Conservation (phyloP, 53 echinoderm and acorn worm genomes). For the Patiria pectinifera region DNA sequence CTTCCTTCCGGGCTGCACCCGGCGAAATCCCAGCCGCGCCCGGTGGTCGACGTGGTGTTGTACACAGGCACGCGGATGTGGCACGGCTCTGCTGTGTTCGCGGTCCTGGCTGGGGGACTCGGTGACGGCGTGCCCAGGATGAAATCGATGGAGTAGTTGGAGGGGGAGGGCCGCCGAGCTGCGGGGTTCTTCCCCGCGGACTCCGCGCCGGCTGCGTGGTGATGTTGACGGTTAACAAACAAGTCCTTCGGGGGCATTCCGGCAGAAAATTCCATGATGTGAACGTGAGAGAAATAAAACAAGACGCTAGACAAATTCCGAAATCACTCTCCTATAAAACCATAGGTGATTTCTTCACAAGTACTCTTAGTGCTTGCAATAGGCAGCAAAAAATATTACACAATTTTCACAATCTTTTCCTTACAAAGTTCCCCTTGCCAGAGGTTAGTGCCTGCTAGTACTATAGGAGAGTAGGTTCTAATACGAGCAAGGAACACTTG, state of each 20-base stretch:
- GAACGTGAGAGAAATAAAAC: not conserved
- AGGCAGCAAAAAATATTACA: not conserved
- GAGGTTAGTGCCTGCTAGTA: too few species aligned
- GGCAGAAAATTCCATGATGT: not conserved
- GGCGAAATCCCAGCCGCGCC: not conserved
- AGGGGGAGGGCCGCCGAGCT: constrained; percentile 6
- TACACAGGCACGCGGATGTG: constrained; percentile 6
- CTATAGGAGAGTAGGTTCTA: not conserved
- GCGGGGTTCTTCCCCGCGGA: not conserved
- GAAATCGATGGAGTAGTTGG: constrained; percentile 69
- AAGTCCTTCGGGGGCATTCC: not conserved
- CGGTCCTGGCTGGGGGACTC: not conserved
- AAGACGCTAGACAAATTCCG: not conserved
- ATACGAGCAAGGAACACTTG: not conserved
- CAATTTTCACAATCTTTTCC: too few species aligned
- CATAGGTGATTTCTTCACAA: too few species aligned
- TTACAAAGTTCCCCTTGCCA: too few species aligned
- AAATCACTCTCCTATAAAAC: too few species aligned
- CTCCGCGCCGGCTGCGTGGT: not conserved
- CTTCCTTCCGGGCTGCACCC: too few species aligned
- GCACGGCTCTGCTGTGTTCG: not conserved
- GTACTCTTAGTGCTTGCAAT: not conserved
- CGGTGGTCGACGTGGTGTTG: not conserved
- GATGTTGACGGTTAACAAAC: not conserved
- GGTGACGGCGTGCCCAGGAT: constrained; percentile 46